Base-by-base conservation (phyloP, 2,797 vertebrate genomes). In the Lindbergichthys nudifrons region DNA sequence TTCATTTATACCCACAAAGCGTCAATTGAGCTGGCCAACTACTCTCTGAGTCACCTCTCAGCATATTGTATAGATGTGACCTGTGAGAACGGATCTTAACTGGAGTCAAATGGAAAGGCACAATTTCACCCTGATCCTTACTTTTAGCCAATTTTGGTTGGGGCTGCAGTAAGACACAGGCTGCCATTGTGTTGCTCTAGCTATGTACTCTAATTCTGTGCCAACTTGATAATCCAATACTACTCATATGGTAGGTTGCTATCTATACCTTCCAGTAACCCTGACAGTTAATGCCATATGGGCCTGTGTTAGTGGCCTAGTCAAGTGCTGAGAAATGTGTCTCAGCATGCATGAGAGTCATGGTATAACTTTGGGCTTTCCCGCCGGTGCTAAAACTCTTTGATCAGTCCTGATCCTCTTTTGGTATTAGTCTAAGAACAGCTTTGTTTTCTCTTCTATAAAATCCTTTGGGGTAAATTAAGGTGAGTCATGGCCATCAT, bases 401-500 rank as follows among this genome's bases (percentile, higher is more conserved):
- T 72, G 63, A 83, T 77, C 65, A 26, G 5, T 58, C 26, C 50
- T 80, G 69, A 88, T 82, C 78, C 80, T 84, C 62, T 79, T 78
- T 73, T 66, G 36, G 77, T 81, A 74, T 74, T 63, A 77, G 51
- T 32, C 53, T 58, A 63, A 68, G 64, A 71, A 43, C 70, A 32
- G 65, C 43, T 77, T 82, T 73, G 70, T 78, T 70, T 74, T 71
- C 39, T 62, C 18, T 10, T 47, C 3, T 5, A 30, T 10, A 61
- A 30, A 70, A 68, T 47, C 62, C 26, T 47, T 36, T 36, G 21
- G 48, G 54, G 59, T 70, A 46, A 69, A 4, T 54, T 13, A 0
- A 3, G 64, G 32, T 69, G 70, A 74, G 32, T 43, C 45, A 42
- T 13, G 0, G 12, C 5, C 45, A 59, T 63, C 36, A 39, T 2